Percentiles rank a stretch among this genome's conserved stretches.
Conservation (phyloP, 2,888 invertebrate genomes). For the Crematogaster levior region DNA sequence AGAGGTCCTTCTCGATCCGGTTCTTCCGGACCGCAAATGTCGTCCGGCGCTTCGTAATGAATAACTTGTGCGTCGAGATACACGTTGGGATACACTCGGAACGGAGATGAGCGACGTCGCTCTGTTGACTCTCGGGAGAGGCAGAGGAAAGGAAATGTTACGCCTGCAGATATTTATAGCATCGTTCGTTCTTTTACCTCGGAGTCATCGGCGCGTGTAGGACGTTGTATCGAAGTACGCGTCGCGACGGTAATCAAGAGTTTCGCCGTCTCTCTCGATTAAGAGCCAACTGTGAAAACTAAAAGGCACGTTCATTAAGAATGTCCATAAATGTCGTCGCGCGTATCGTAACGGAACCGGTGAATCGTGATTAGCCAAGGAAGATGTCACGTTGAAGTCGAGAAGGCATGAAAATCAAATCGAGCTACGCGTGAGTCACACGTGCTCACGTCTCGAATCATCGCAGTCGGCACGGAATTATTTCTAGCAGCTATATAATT, state of each 20-base stretch:
- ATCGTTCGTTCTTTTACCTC: slow-evolving; percentile 17
- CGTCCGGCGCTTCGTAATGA: slow-evolving; percentile 30
- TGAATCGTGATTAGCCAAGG: slow-evolving; percentile 77
- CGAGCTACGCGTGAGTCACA: slow-evolving; percentile 62
- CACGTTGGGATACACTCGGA: background rate
- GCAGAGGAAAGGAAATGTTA: slow-evolving; percentile 32
- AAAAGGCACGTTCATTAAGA: slow-evolving; percentile 17
- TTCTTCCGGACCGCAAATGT: slow-evolving; percentile 44
- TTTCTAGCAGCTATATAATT: background rate
- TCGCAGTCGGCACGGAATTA: background rate
- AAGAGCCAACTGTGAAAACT: slow-evolving; percentile 8
- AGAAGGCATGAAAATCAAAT: slow-evolving; percentile 73
- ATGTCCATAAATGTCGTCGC: slow-evolving; percentile 38
- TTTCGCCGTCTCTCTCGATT: slow-evolving; percentile 18
- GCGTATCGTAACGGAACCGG: slow-evolving; percentile 47
- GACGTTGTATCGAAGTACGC: slow-evolving; percentile 1
- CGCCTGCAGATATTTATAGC: slow-evolving; percentile 48
- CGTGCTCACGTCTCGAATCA: slow-evolving; percentile 30
- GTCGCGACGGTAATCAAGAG: slow-evolving; percentile 1
- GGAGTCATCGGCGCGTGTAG: slow-evolving; percentile 20
- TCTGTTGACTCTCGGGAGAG: background rate
- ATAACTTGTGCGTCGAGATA: slow-evolving; percentile 14
- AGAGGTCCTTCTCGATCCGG: slow-evolving; percentile 2
- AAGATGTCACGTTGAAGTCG: slow-evolving; percentile 72
- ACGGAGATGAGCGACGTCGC: slow-evolving; percentile 18